A percentile compares a stretch with the other conserved stretches of the same genome.
phyloP scores from a whole-genome alignment of 2,113 vertebrate species.

The Odontesthes bonariensis region DNA sequence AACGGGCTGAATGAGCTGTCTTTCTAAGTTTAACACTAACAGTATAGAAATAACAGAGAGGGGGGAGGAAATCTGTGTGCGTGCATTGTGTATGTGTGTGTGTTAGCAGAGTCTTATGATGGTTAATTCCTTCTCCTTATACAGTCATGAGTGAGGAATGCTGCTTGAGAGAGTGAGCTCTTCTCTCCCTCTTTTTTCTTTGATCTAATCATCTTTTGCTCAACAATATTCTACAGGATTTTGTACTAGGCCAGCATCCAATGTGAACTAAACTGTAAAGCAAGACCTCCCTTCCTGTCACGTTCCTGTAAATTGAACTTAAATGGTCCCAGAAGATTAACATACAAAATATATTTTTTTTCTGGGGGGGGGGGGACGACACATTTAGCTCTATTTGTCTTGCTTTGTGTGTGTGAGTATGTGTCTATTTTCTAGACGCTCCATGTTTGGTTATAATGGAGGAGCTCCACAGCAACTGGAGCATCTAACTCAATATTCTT shows the following conservation, averaged over 20 bases:
- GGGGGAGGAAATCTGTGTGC: conserved; percentile 21
- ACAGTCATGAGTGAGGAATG: conserved; percentile 77
- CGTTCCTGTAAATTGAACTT: neutral
- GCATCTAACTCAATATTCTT: conserved; percentile 56
- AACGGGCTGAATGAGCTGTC: conserved; percentile 31
- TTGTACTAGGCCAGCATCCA: neutral
- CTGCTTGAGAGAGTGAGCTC: conserved; percentile 50
- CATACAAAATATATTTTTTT: conserved; percentile 4
- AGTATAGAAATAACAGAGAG: conserved; percentile 35
- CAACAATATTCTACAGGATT: conserved; percentile 12
- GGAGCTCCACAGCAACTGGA: conserved; percentile 43
- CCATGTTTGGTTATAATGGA: conserved; percentile 65
- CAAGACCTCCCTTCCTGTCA: neutral
- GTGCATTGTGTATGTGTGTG: conserved; percentile 45
- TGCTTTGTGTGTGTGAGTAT: neutral
- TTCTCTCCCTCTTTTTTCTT: conserved; percentile 43
- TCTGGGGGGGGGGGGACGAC: too few species aligned
- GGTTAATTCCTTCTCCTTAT: conserved; percentile 73
- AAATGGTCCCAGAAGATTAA: neutral
- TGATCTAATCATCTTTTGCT: conserved; percentile 56
- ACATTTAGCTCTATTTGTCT: neutral
- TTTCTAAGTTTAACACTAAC: conserved; percentile 22
- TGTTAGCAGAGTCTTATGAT: conserved; percentile 40
- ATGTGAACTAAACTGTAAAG: neutral
- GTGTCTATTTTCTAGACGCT: conserved; percentile 24